Conservation (phyloP, 2,113 vertebrate species). For the Otis tarda region DNA sequence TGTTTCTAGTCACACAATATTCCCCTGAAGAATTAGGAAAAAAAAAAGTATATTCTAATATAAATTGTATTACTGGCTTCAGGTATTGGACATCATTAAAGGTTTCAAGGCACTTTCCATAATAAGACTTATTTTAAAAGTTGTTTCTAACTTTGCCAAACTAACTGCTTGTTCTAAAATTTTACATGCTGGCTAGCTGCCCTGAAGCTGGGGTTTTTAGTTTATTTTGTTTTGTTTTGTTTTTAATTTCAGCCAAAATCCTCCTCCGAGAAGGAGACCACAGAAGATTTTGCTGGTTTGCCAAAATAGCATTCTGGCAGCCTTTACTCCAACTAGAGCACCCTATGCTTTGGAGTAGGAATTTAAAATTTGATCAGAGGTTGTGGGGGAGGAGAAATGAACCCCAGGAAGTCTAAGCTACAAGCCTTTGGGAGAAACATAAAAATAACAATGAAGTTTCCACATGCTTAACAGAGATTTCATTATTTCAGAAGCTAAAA, state of each 20-base stretch:
- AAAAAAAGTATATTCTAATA: background rate
- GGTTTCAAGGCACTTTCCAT: slow-evolving; percentile 9
- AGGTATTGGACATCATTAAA: background rate
- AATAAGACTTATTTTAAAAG: background rate
- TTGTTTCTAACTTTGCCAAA: slow-evolving; percentile 28
- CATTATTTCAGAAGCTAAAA: slow-evolving; percentile 21
- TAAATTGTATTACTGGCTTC: background rate
- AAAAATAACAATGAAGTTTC: background rate
- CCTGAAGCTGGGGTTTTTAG: background rate
- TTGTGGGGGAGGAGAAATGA: background rate
- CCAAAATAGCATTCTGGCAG: slow-evolving; percentile 8
- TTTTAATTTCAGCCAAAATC: slow-evolving; percentile 28
- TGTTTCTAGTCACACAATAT: background rate
- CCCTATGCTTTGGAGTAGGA: background rate
- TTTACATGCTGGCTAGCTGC: slow-evolving; percentile 8
- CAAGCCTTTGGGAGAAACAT: background rate
- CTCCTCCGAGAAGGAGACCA: background rate
- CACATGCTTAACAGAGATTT: background rate
- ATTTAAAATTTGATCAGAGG: background rate
- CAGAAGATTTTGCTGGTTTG: background rate
- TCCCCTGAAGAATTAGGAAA: background rate
- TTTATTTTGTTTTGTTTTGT: background rate
- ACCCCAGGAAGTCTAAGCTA: background rate
- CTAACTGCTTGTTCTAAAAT: slow-evolving; percentile 24
- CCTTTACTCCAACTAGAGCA: background rate